Percentiles rank a stretch among this genome's conserved stretches.
phyloP scores from a whole-genome alignment of 2,888 invertebrate species.

The Calliscelio sp. region DNA sequence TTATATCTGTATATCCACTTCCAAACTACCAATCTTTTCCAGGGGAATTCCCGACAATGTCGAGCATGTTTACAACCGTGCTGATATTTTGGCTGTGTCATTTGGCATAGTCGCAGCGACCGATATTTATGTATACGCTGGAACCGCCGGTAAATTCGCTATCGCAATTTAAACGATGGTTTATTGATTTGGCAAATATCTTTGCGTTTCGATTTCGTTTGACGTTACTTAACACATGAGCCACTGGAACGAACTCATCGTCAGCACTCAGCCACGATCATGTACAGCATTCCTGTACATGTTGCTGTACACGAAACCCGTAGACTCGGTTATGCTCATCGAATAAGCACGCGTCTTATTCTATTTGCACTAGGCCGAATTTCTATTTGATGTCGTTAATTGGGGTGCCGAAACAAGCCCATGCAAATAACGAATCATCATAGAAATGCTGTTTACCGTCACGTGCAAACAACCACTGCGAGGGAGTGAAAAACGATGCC shows the following conservation, averaged over 20 bases:
- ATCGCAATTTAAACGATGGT: conserved; percentile 24
- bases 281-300: no score
- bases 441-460: conserved; percentile 25
- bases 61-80: not conserved
- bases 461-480: conserved; percentile 3
- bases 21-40: no score
- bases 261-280: no score
- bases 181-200: conserved; percentile 47
- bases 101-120: not conserved
- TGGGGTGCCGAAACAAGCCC: conserved; percentile 34
- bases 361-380: conserved; percentile 32
- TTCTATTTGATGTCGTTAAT: conserved; percentile 50
- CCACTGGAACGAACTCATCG: not conserved
- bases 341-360: conserved; percentile 27
- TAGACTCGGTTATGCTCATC: conserved; percentile 1
- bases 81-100: not conserved
- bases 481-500: conserved; percentile 10
- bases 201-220: conserved; percentile 43
- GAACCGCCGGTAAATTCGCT: conserved; percentile 28
- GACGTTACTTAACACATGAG: not conserved
- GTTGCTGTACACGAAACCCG: not conserved
- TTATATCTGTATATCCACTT: no score
- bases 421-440: conserved; percentile 44
- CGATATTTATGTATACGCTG: conserved; percentile 17
- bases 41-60: no score